Percentiles rank a stretch among this genome's conserved stretches.
Evolutionary conservation across 92 coral and sea anemone genomes (phyloP).

Genomic region (Pocillopora meandrina): DNA sequence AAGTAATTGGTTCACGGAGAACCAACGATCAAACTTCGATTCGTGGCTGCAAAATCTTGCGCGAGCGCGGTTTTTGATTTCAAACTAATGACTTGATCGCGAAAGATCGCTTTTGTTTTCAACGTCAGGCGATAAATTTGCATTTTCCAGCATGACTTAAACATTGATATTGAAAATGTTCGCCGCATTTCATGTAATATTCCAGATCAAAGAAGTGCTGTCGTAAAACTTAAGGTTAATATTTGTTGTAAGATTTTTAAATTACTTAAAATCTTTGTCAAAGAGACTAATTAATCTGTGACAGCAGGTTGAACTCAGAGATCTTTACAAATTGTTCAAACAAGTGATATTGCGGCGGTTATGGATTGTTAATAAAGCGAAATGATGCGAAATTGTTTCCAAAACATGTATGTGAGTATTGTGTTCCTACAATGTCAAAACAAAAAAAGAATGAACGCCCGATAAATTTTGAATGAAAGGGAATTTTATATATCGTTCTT

Average conservation of each 20-base stretch:
- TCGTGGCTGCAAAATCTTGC: slow-evolving; percentile 80
- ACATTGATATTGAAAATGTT: neutral
- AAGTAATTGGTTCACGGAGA: slow-evolving; percentile 97
- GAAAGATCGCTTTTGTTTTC: neutral
- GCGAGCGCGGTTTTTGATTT: slow-evolving; percentile 62
- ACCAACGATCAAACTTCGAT: slow-evolving; percentile 88
- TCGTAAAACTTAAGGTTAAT: slow-evolving; percentile 6
- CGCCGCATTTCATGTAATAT: neutral
- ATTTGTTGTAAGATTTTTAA: slow-evolving; percentile 23
- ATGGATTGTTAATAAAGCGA: slow-evolving; percentile 14
- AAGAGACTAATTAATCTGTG: slow-evolving; percentile 36
- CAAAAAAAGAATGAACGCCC: slow-evolving; percentile 7
- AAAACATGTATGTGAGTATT: neutral
- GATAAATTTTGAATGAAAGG: slow-evolving; percentile 12
- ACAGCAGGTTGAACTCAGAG: neutral
- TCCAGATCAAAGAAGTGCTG: neutral
- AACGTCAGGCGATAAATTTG: slow-evolving; percentile 18
- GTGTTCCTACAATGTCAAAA: slow-evolving; percentile 3
- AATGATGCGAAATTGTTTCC: neutral
- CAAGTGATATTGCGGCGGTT: neutral
- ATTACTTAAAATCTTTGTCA: slow-evolving; percentile 5
- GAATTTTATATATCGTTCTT: neutral
- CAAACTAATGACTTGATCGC: slow-evolving; percentile 1
- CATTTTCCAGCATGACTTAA: slow-evolving; percentile 27
- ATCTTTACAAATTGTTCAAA: slow-evolving; percentile 15